phyloP scores from a whole-genome alignment of 2,113 vertebrate species.

The Atlantisia rogersi region DNA sequence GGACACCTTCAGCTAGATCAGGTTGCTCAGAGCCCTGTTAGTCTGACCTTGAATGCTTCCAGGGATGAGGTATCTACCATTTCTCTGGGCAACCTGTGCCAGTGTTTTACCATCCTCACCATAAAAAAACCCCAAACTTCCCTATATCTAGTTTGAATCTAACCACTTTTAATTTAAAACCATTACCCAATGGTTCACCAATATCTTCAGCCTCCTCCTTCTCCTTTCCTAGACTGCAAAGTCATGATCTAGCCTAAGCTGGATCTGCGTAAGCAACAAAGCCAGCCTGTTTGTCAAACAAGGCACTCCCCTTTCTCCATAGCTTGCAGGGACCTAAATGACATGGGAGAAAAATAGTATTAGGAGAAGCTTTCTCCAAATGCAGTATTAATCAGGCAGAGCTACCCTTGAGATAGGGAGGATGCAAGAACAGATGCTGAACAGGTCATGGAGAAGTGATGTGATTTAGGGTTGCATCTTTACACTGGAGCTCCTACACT shows the following conservation, averaged over 20 bases:
- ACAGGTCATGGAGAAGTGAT: neutral
- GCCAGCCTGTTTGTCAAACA: neutral
- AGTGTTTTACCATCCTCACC: neutral
- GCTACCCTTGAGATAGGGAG: neutral
- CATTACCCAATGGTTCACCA: neutral
- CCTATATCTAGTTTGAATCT: neutral
- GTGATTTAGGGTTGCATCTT: neutral
- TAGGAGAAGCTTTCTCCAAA: neutral
- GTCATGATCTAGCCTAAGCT: neutral
- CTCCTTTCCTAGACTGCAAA: neutral
- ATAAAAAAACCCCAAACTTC: neutral
- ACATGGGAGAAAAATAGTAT: neutral
- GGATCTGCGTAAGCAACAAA: neutral
- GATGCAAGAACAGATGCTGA: neutral
- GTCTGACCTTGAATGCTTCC: neutral
- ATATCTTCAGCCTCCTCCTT: too few species aligned
- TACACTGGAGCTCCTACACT: neutral
- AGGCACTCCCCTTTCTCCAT: neutral
- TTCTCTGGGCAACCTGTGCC: neutral
- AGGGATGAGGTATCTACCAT: neutral
- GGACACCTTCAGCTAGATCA: neutral
- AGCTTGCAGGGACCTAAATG: neutral
- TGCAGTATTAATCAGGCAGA: neutral
- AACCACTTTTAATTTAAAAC: neutral
- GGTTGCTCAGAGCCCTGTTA: neutral